Base-by-base conservation (phyloP, 2,888 invertebrate genomes). In the Mythimna loreyi region DNA sequence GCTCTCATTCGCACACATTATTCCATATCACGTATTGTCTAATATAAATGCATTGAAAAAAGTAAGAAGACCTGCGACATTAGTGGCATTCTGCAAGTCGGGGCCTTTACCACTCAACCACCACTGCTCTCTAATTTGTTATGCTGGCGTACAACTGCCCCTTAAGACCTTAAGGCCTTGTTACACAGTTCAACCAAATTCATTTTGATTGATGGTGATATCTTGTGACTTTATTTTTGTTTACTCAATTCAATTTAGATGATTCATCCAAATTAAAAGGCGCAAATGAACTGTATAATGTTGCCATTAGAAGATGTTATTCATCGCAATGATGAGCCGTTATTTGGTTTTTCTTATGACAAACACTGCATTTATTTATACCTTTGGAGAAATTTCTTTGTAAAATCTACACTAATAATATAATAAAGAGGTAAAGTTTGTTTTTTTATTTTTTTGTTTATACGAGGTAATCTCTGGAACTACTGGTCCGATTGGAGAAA, bases 21-120 rank as follows among this genome's bases (percentile, higher is more conserved):
- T 43, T 43, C 19, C 5, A 19, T 43, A 40, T 43, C 43, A 43
- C 19, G 3, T 7, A 72, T 36, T 55, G 6, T 40, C 9, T 28
- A 50, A 69, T 57, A 59, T 55, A 47, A 68, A 16, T 25, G 30
- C 67, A 55, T 53, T 25, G n/a, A 53, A 7, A 61, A 59, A 52
- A 57, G 49, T 67, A 74, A 36, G 59, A 62, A 59, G n/a, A 8
- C 40, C 33, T 64, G 57, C 53, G 53, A 63, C 53, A 63, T 68
- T 59, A 36, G 47, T 82, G 82, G 82, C 80, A 72, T 16, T 9
- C 0, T 40, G 78, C 82, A 82, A 82, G 25, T n/a, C n/a, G n/a
- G n/a, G n/a, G n/a, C n/a, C n/a, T n/a, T n/a, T n/a, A n/a, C n/a
- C n/a, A n/a, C n/a, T n/a, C n/a, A n/a, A n/a, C n/a, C n/a, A n/a